Evolutionary conservation across 1,140 invertebrate species (phyloP), one percentile per base, ranked within the genome.

Genomic region (Sitobion miscanthi): DNA sequence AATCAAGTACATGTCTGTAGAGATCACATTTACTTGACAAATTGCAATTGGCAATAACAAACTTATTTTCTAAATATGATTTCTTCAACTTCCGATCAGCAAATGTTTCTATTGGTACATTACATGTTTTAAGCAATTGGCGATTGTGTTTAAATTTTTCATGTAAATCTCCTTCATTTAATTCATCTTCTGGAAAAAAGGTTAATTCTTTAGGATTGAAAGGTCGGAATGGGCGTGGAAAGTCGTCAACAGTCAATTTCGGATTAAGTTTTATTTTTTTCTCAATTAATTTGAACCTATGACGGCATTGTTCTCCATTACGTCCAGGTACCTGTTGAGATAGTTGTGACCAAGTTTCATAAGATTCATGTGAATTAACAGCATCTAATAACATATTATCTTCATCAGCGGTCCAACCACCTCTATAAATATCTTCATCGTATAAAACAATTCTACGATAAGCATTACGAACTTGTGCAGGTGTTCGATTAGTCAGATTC

Each of bases 1-100:
- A 93, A 85, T 93, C 38, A 21, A 93, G 91, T 14, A 93, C 23
- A 86, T 86, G 57, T 42, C 45, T 93, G 1, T 86, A 42, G n/a
- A 93, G 77, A 23, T 93, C 91, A 85, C 91, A 93, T 52, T 93
- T 93, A 52, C 91, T 93, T 45, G 91, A 57, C 42, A 93, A 47
- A 86, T 93, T 57, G 30, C 91, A 93, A 86, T 86, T 83, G 1
- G 86, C 42, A 30, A 38, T 93, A 57, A 93, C 35, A 93, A 86
- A 93, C 8, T 54, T 82, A 54, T 93, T 93, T 3, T 93, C 91
- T 2, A 93, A 85, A 54, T 23, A 93, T 21, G 91, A 49, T 93
- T 93, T 93, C 45, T 93, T 93, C 5, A 93, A 83, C 49, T 85
- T 93, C 1, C 91, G 91, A 85, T 93, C 91, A 57, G 91, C 91